These are phyloP conservation scores for Otolemur garnettii DNA, from an alignment of 2,113 vertebrate species.

Conservation along the genomic window DNA sequence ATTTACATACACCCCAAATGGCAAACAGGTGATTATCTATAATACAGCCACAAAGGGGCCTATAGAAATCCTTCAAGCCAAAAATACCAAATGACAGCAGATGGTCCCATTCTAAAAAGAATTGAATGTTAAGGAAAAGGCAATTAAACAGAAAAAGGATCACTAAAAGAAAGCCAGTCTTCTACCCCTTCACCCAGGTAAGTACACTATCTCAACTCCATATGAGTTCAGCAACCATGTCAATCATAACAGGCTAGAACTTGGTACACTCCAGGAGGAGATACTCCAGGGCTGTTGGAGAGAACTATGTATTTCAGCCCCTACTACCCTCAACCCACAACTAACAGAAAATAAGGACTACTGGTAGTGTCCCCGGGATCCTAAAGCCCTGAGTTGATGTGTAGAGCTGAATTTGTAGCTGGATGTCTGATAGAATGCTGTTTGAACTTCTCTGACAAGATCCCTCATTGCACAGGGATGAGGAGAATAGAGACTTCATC, in stretches of 20 bases:
- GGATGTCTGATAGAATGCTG: neutral
- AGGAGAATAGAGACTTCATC: neutral
- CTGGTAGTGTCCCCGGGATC: neutral
- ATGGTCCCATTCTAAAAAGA: constrained; percentile 25
- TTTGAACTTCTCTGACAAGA: neutral
- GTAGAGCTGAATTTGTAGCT: neutral
- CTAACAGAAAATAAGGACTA: neutral
- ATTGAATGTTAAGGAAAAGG: constrained; percentile 34
- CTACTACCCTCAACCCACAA: neutral
- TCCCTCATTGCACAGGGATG: no score
- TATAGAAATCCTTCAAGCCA: constrained; percentile 25
- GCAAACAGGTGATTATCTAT: constrained; percentile 11
- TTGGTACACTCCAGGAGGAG: neutral
- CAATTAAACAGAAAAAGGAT: neutral
- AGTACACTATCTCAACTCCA: neutral
- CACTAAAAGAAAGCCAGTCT: neutral
- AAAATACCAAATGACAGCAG: constrained; percentile 21
- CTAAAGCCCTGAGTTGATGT: neutral
- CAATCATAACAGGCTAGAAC: neutral
- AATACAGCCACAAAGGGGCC: constrained; percentile 1
- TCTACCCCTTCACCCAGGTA: neutral
- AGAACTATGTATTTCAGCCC: neutral
- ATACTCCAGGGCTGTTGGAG: neutral
- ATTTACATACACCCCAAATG: neutral
- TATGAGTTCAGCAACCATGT: neutral